These are phyloP conservation scores for Vicugna pacos DNA, from an alignment of 2,113 vertebrate species.

Conservation along the genomic window DNA sequence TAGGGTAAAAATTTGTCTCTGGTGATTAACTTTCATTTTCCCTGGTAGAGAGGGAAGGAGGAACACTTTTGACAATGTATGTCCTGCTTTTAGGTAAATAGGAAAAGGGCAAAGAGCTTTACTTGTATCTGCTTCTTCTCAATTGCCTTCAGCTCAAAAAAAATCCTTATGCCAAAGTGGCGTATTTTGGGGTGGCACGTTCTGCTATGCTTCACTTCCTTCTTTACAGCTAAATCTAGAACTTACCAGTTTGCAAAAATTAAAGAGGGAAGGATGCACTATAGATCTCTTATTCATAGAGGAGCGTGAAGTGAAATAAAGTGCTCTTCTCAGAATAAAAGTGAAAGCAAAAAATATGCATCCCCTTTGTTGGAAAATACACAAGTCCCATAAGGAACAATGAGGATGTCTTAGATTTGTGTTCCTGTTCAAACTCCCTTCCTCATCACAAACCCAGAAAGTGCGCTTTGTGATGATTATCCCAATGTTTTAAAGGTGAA, in stretches of 20 bases:
- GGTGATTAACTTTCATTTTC: not conserved
- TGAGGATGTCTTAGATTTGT: not conserved
- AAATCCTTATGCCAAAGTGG: not conserved
- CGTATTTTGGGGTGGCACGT: not conserved
- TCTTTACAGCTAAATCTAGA: not conserved
- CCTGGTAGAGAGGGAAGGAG: not conserved
- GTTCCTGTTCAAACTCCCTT: not conserved
- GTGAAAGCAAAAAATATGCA: not conserved
- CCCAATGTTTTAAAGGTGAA: not conserved
- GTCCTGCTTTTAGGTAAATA: not conserved
- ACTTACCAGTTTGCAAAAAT: not conserved
- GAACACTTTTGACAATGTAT: not conserved
- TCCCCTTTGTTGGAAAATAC: not conserved
- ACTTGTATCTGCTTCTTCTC: not conserved
- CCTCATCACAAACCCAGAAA: not conserved
- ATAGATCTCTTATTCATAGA: not conserved
- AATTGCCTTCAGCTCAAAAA: not conserved
- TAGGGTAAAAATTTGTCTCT: not conserved
- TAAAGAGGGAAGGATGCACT: not conserved
- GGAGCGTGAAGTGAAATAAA: not conserved
- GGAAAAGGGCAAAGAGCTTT: not conserved
- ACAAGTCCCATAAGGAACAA: not conserved
- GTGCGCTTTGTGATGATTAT: not conserved
- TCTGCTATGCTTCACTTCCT: not conserved
- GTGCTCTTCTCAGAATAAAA: not conserved